These are phyloP conservation scores for Dendrolimus punctatus DNA, from an alignment of 1,140 invertebrate species.

Conservation along the genomic window DNA sequence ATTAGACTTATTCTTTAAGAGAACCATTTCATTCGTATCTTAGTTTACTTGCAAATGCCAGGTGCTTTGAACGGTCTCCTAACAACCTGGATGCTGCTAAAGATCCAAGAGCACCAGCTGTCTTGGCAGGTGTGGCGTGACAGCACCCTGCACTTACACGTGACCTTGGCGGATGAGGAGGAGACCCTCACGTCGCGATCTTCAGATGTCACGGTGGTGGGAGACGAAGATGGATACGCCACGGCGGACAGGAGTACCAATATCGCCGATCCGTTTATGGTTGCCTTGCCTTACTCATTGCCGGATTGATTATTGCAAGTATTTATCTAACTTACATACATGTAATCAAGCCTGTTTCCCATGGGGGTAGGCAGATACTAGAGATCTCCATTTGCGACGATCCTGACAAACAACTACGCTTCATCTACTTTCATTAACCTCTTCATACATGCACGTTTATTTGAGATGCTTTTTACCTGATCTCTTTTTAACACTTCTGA, in stretches of 20 bases:
- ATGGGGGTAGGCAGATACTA: too few species aligned
- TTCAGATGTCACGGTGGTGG: constrained; percentile 23
- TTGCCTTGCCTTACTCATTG: constrained; percentile 29
- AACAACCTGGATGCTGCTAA: constrained; percentile 63
- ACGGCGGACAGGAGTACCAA: constrained; percentile 43
- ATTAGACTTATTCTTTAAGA: too few species aligned
- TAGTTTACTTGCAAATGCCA: constrained; percentile 8
- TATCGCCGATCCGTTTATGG: constrained; percentile 46
- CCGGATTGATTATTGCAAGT: constrained; percentile 21
- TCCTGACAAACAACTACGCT: too few species aligned
- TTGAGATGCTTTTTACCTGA: too few species aligned
- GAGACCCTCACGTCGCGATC: constrained; percentile 16
- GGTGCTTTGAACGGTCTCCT: constrained; percentile 58
- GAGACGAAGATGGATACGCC: constrained; percentile 10
- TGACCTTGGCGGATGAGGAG: constrained; percentile 35
- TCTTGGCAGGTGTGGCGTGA: constrained; percentile 63
- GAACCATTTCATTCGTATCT: too few species aligned
- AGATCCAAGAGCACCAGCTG: constrained; percentile 61
- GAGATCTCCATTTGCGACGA: too few species aligned
- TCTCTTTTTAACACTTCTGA: too few species aligned
- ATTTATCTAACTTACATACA: too few species aligned
- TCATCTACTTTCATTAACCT: too few species aligned
- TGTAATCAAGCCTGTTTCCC: too few species aligned
- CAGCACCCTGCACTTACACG: constrained; percentile 54
- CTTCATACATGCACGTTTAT: too few species aligned